A percentile compares a stretch with the other conserved stretches of the same genome.
Conservation (phyloP, 2,888 invertebrate genomes). For the Nymphalis c-album region DNA sequence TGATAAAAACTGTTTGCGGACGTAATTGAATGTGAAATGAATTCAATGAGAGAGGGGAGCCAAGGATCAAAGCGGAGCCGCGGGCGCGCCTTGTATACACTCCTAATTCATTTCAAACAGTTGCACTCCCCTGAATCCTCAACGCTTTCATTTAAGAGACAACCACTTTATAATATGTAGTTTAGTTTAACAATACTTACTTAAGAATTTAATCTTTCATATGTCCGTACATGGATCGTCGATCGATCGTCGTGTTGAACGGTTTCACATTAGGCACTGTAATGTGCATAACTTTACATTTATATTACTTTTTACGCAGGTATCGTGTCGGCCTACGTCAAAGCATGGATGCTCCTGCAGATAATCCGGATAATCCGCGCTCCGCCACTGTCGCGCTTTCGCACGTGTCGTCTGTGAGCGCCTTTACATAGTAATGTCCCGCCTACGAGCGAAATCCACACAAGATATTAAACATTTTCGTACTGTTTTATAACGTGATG, state of each 20-base stretch:
- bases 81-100: conserved; percentile 35
- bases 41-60: conserved; percentile 34
- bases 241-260: neutral
- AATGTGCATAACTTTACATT: conserved; percentile 2
- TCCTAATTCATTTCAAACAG: conserved; percentile 41
- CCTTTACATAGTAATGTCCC: conserved; percentile 26
- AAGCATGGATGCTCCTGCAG: conserved; percentile 11
- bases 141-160: neutral
- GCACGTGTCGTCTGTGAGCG: conserved; percentile 22
- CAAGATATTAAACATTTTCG: neutral
- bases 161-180: conserved; percentile 8
- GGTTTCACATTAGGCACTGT: neutral
- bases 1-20: conserved; percentile 48
- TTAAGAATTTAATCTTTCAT: neutral
- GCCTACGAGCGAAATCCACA: conserved; percentile 16
- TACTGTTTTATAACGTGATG: neutral
- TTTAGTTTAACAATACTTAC: neutral
- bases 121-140: conserved; percentile 17
- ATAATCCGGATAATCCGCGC: conserved; percentile 29
- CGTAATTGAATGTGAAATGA: conserved; percentile 52
- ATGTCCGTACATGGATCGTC: too few relatives aligned
- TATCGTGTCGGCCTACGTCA: conserved; percentile 3
- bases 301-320: conserved; percentile 12
- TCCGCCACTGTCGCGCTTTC: conserved; percentile 13
- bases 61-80: conserved; percentile 38